Conservation (phyloP, 23 tunicate genomes). For the Halocynthia roretzi region DNA sequence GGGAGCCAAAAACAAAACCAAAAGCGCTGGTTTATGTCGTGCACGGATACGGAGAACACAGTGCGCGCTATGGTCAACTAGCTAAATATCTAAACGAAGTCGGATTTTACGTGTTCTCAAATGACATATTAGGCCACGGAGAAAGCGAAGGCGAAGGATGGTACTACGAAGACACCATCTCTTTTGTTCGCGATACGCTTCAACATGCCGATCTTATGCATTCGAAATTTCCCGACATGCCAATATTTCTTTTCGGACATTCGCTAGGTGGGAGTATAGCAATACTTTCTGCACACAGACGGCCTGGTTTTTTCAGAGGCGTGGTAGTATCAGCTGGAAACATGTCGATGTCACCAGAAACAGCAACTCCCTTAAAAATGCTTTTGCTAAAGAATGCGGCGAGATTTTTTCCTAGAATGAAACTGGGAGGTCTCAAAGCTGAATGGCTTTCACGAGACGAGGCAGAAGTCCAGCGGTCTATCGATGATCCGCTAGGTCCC, state of each 20-base stretch:
- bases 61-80: constrained; percentile 57
- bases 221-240: constrained; percentile 51
- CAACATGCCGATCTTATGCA: constrained; percentile 66
- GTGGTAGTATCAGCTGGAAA: constrained; percentile 46
- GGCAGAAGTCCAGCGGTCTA: constrained; percentile 49
- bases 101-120: constrained; percentile 59
- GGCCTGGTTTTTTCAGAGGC: constrained; percentile 38
- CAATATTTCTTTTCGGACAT: constrained; percentile 72
- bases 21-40: constrained; percentile 48
- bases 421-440: constrained; percentile 20
- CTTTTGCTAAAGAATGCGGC: constrained; percentile 14
- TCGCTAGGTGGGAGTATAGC: constrained; percentile 82
- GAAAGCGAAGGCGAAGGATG: constrained; percentile 65
- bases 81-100: constrained; percentile 44
- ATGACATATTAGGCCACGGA: constrained; percentile 85
- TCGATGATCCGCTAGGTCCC: constrained; percentile 48
- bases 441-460: constrained; percentile 27
- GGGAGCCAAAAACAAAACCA: constrained; percentile 48
- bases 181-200: constrained; percentile 37
- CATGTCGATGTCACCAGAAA: constrained; percentile 40
- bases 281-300: constrained; percentile 32
- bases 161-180: constrained; percentile 35
- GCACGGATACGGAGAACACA: constrained; percentile 88
- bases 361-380: constrained; percentile 22
- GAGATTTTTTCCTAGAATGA: constrained; percentile 23